These are phyloP conservation scores for Callinectes sapidus DNA, from an alignment of 2,888 invertebrate genomes.

Conservation along the genomic window DNA sequence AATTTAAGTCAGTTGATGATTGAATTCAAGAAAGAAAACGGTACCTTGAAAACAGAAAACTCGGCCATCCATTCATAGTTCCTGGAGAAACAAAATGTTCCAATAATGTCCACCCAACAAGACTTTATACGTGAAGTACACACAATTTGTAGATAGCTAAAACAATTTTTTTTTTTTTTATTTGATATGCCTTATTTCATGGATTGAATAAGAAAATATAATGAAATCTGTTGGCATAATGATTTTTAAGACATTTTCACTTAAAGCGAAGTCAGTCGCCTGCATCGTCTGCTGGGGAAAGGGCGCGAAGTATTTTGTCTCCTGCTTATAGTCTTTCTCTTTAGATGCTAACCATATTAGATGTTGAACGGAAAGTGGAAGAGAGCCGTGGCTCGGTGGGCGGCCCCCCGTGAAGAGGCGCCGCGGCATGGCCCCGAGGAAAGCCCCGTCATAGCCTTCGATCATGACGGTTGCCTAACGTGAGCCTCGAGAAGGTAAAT, in stretches of 20 bases:
- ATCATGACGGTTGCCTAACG: conserved; percentile 30
- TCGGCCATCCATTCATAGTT: background rate
- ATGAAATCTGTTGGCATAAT: background rate
- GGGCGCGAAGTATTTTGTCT: conserved; percentile 10
- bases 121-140: background rate
- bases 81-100: background rate
- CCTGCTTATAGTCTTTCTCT: background rate
- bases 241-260: background rate
- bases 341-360: background rate
- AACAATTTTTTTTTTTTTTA: background rate
- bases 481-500: background rate
- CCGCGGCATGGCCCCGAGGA: background rate
- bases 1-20: background rate
- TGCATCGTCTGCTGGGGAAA: conserved; percentile 33
- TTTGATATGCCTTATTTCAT: background rate
- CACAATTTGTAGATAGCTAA: background rate
- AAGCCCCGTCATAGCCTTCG: background rate
- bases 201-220: background rate
- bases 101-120: background rate
- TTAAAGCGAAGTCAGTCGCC: background rate
- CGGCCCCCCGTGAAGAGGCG: background rate
- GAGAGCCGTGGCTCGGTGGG: background rate
- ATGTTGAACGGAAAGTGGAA: background rate
- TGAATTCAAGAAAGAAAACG: background rate
- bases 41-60: background rate